These are phyloP conservation scores for Gastrophryne carolinensis DNA, from an alignment of 2,797 vertebrate genomes.

Conservation along the genomic window DNA sequence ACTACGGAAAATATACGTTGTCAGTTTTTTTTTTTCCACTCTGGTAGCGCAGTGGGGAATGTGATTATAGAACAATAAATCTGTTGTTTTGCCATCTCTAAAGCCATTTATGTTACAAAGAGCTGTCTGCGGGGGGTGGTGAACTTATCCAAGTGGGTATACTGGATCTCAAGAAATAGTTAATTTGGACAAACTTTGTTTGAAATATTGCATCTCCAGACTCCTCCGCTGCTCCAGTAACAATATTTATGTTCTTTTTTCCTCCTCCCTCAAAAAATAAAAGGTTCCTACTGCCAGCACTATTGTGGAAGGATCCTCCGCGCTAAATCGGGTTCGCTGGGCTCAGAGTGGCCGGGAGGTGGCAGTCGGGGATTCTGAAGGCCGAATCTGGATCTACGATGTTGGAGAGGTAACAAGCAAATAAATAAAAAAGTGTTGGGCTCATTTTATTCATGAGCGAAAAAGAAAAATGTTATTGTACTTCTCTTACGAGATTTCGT, in stretches of 20 bases:
- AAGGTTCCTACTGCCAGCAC: constrained; percentile 96
- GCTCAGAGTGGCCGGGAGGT: constrained; percentile 91
- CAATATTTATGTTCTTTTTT: constrained; percentile 46
- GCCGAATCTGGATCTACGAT: constrained; percentile 95
- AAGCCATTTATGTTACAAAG: constrained; percentile 47
- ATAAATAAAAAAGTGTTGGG: too few species aligned
- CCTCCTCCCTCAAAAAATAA: constrained; percentile 24
- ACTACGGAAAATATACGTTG: constrained; percentile 36
- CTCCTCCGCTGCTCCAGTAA: not conserved
- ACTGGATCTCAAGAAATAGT: not conserved
- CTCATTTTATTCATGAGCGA: not conserved
- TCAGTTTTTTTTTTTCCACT: not conserved
- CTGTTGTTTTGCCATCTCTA: not conserved
- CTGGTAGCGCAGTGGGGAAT: constrained; percentile 50
- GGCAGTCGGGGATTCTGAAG: constrained; percentile 95
- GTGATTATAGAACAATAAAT: constrained; percentile 58
- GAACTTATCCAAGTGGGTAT: constrained; percentile 48
- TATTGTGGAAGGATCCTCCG: constrained; percentile 89
- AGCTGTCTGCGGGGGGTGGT: constrained; percentile 40
- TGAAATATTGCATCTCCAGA: not conserved
- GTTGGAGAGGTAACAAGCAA: constrained; percentile 86
- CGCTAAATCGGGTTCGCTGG: constrained; percentile 94
- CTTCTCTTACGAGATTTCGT: too few species aligned
- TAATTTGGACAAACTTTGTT: constrained; percentile 1
- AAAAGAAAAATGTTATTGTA: not conserved